These are phyloP conservation scores for Trinorchestia longiramus DNA, from an alignment of 1,140 invertebrate species.

Conservation along the genomic window DNA sequence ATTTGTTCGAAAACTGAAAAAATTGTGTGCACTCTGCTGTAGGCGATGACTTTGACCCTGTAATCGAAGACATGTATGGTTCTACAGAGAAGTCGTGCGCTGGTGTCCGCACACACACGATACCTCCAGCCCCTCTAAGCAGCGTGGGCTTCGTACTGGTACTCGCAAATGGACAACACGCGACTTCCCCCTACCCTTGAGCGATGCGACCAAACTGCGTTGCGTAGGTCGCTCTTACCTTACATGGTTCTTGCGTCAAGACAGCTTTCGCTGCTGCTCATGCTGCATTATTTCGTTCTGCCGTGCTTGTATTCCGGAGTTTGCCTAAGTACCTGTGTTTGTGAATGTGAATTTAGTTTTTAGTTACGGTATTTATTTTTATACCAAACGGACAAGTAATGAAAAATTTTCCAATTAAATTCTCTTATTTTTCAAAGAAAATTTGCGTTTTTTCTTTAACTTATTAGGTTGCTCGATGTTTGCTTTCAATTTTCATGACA, in stretches of 20 bases:
- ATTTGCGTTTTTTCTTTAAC: too few relatives aligned
- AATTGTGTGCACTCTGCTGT: not conserved
- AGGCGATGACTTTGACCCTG: not conserved
- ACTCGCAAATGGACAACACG: too few relatives aligned
- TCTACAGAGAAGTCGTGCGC: not conserved
- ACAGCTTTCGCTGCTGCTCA: not conserved
- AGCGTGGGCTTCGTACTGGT: not conserved
- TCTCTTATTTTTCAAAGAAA: not conserved
- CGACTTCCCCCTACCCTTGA: not conserved
- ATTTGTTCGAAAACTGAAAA: not conserved
- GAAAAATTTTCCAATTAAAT: not conserved
- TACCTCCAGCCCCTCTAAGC: not conserved
- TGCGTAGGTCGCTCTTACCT: slow-evolving; percentile 12
- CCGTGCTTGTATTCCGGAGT: not conserved
- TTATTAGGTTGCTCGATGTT: too few relatives aligned
- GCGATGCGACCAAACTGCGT: not conserved
- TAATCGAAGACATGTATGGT: too few relatives aligned
- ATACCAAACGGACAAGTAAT: not conserved
- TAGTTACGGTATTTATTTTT: not conserved
- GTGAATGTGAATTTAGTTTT: not conserved
- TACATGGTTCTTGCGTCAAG: not conserved
- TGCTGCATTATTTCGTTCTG: not conserved
- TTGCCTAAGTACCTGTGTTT: not conserved
- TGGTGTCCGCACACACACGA: too few relatives aligned
- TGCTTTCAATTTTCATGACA: too few relatives aligned